Evolutionary conservation across 2,113 vertebrate genomes (phyloP).

Genomic region (Helogale parvula): DNA sequence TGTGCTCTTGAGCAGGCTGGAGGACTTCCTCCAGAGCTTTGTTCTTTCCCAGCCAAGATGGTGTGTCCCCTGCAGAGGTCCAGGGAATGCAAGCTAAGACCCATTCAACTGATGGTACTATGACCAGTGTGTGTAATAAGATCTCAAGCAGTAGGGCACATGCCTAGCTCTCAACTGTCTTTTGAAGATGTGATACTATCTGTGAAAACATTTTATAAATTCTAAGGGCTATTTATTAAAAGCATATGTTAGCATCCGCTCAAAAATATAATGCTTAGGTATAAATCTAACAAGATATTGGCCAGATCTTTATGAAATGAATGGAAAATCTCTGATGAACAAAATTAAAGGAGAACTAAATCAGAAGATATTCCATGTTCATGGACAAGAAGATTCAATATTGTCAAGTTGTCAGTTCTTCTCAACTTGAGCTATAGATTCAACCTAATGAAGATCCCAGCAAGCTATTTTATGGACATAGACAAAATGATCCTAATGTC

Average conservation of each 20-base stretch:
- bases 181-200: background rate
- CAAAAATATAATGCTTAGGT: background rate
- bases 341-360: background rate
- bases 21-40: background rate
- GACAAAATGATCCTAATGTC: background rate
- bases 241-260: background rate
- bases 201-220: background rate
- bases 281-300: background rate
- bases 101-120: background rate
- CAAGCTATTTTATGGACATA: background rate
- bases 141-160: background rate
- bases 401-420: background rate
- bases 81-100: background rate
- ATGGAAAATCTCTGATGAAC: background rate
- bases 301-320: background rate
- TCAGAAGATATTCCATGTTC: background rate
- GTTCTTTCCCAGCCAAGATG: background rate
- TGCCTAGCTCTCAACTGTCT: background rate
- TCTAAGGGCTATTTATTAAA: conserved; percentile 8
- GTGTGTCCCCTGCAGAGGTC: background rate
- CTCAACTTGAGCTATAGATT: background rate
- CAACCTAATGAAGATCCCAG: background rate
- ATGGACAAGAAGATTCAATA: background rate
- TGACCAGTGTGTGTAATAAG: background rate
- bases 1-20: background rate